These are phyloP conservation scores for Furcifer pardalis DNA, from an alignment of 2,797 vertebrate species.

Conservation along the genomic window DNA sequence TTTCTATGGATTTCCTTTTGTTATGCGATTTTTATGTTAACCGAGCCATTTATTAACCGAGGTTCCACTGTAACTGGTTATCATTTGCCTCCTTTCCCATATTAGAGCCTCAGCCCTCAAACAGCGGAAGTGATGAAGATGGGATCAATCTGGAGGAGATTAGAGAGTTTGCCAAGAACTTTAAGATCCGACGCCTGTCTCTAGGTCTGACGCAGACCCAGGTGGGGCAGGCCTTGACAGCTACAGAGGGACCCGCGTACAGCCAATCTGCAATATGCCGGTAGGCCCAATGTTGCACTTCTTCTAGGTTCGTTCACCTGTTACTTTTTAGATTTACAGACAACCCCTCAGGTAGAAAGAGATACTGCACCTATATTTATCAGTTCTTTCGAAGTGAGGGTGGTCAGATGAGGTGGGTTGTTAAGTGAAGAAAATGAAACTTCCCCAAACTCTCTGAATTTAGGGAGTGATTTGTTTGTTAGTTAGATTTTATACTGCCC, in stretches of 20 bases:
- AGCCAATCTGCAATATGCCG: conserved; percentile 98
- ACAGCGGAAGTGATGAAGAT: conserved; percentile 80
- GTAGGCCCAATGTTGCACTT: conserved; percentile 68
- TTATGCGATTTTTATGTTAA: too few relatives aligned
- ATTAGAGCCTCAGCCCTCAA: conserved; percentile 85
- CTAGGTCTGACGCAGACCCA: conserved; percentile 96
- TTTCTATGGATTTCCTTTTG: too few relatives aligned
- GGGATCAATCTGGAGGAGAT: conserved; percentile 98
- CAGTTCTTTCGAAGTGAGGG: background rate
- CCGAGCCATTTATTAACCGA: too few relatives aligned
- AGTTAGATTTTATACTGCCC: too few relatives aligned
- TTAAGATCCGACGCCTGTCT: conserved; percentile 95
- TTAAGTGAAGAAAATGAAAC: too few relatives aligned
- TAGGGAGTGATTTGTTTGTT: too few relatives aligned
- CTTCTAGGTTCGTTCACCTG: too few relatives aligned
- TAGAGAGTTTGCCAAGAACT: conserved; percentile 98
- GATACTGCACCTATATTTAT: background rate
- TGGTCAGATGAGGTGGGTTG: background rate
- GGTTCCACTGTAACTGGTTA: too few relatives aligned
- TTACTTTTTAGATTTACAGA: background rate
- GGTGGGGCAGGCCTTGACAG: conserved; percentile 96
- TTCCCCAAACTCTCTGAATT: too few relatives aligned
- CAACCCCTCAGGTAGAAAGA: background rate
- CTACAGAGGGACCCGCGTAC: conserved; percentile 95
- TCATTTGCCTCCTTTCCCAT: background rate